A percentile compares a stretch with the other conserved stretches of the same genome.
phyloP scores from a whole-genome alignment of 2,113 vertebrate genomes.

The Thryonomys swinderianus region DNA sequence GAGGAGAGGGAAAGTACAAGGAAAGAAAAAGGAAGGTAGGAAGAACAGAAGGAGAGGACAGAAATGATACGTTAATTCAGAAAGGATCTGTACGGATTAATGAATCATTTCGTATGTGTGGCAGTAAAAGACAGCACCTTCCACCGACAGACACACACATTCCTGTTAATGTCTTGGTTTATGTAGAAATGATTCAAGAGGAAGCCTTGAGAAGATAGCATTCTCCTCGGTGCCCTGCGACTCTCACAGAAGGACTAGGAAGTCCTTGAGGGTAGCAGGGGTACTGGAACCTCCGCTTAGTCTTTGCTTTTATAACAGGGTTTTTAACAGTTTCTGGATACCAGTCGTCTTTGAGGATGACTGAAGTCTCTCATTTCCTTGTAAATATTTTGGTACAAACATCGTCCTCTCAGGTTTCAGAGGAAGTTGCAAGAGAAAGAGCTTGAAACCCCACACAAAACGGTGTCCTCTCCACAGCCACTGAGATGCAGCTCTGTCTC shows the following conservation, averaged over 20 bases:
- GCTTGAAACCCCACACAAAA: not conserved
- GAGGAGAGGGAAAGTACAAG: too few species aligned
- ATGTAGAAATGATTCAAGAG: not conserved
- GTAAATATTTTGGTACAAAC: slow-evolving; percentile 64
- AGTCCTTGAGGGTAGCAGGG: not conserved
- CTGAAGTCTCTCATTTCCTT: slow-evolving; percentile 44
- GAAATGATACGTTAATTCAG: not conserved
- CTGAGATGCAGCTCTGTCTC: not conserved
- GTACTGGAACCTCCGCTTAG: not conserved
- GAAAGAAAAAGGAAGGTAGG: not conserved
- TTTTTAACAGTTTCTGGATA: not conserved
- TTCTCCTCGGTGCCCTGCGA: not conserved
- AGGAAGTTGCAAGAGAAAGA: not conserved
- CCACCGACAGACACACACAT: too few species aligned
- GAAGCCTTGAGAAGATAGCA: not conserved
- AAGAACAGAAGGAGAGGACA: not conserved
- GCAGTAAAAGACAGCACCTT: not conserved
- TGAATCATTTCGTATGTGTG: not conserved
- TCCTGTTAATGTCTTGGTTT: not conserved
- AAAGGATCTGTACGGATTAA: not conserved
- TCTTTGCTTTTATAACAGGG: slow-evolving; percentile 13
- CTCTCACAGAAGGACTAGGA: not conserved
- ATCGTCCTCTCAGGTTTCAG: slow-evolving; percentile 53
- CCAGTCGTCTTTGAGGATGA: slow-evolving; percentile 6
- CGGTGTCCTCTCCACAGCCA: not conserved